Evolutionary conservation across 2,888 invertebrate species (phyloP).

Genomic region (Tipula helvola): DNA sequence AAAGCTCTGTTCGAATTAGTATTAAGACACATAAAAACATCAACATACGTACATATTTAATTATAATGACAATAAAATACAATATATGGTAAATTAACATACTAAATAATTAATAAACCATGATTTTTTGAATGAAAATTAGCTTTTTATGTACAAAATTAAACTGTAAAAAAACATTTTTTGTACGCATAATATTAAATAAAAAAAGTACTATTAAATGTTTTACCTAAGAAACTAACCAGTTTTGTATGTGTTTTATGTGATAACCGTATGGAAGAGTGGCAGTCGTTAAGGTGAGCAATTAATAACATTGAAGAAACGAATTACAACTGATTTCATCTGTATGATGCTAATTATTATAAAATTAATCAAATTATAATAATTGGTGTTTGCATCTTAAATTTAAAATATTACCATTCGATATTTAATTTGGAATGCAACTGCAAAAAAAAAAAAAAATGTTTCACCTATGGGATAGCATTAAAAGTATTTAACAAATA

Average conservation of each 20-base stretch:
- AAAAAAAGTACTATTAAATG: not conserved
- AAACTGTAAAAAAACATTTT: not conserved
- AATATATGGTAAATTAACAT: not conserved
- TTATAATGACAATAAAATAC: not conserved
- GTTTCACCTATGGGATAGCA: no score
- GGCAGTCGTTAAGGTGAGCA: not conserved
- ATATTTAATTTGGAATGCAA: no score
- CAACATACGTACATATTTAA: not conserved
- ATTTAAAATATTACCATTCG: no score
- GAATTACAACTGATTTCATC: no score
- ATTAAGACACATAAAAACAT: not conserved
- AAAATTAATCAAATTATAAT: no score
- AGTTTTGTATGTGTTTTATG: not conserved
- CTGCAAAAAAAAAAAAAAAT: no score
- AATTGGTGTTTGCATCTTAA: no score
- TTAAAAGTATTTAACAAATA: no score
- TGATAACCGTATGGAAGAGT: not conserved
- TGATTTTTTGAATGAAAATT: not conserved
- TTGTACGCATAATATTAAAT: not conserved
- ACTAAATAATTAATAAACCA: not conserved
- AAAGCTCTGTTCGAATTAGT: not conserved
- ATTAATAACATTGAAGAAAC: not conserved
- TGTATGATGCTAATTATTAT: no score
- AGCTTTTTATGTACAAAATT: not conserved
- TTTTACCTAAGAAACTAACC: not conserved